Evolutionary conservation across 2,888 invertebrate genomes (phyloP).

Genomic region (Nephrotoma appendiculata): DNA sequence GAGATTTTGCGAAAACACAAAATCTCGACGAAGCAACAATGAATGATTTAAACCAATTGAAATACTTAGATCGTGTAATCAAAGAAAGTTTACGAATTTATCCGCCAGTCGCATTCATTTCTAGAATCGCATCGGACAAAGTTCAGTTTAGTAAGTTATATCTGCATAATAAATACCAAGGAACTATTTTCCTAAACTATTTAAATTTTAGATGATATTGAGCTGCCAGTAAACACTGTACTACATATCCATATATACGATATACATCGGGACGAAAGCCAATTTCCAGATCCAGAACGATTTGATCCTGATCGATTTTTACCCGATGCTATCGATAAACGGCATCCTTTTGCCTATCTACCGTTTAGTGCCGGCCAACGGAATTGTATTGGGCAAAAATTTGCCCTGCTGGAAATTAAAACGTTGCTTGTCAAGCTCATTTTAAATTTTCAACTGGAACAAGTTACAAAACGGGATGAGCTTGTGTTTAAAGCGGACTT

Average conservation of each 20-base stretch:
- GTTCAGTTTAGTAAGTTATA: constrained; percentile 16
- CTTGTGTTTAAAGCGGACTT: constrained; percentile 33
- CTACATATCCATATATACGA: constrained; percentile 45
- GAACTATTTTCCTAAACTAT: constrained; percentile 35
- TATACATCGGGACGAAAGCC: constrained; percentile 46
- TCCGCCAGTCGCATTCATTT: constrained; percentile 39
- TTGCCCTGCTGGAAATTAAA: constrained; percentile 48
- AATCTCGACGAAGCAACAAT: constrained; percentile 22
- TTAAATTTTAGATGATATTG: constrained; percentile 21
- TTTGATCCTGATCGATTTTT: constrained; percentile 47
- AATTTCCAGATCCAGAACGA: constrained; percentile 45
- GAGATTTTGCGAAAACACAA: constrained; percentile 25
- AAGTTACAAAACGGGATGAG: constrained; percentile 35
- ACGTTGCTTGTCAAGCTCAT: constrained; percentile 40
- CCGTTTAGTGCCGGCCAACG: constrained; percentile 55
- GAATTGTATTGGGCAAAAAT: constrained; percentile 54
- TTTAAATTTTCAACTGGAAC: constrained; percentile 36
- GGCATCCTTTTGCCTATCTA: constrained; percentile 48
- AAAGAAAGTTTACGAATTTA: constrained; percentile 40
- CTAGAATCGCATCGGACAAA: constrained; percentile 24
- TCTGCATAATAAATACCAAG: constrained; percentile 35
- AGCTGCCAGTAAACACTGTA: constrained; percentile 35
- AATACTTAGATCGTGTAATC: constrained; percentile 39
- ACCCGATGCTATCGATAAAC: constrained; percentile 25
- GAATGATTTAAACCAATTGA: constrained; percentile 22